phyloP scores from a whole-genome alignment of 2,113 vertebrate species.

The Mystacornis crossleyi region DNA sequence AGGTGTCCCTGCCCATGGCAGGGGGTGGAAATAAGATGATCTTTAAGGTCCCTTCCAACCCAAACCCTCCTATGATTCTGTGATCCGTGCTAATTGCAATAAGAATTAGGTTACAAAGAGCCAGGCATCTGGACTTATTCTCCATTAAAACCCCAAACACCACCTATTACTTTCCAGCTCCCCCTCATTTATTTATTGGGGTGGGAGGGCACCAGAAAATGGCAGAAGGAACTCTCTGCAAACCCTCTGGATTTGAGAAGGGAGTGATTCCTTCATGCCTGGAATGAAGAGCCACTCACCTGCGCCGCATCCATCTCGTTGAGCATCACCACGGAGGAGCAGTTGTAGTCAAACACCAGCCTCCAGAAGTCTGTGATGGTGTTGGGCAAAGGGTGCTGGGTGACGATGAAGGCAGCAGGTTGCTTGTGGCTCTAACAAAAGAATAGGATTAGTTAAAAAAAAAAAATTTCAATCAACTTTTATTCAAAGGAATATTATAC shows the following conservation, averaged over 20 bases:
- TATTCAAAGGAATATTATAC: conserved; percentile 52
- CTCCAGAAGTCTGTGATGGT: conserved; percentile 97
- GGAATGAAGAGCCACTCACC: conserved; percentile 68
- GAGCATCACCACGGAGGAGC: conserved; percentile 96
- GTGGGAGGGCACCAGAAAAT: not conserved
- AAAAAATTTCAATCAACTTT: conserved; percentile 45
- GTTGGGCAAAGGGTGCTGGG: conserved; percentile 96
- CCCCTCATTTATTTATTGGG: not conserved
- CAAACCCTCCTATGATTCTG: not conserved
- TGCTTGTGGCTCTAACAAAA: conserved; percentile 95
- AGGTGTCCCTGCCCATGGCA: not conserved
- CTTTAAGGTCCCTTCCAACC: not conserved
- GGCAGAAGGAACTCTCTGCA: not conserved
- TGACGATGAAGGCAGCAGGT: conserved; percentile 97
- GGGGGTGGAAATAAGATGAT: fast-evolving
- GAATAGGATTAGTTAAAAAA: conserved; percentile 55
- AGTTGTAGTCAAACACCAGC: conserved; percentile 98
- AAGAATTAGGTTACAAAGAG: not conserved
- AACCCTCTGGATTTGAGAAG: not conserved
- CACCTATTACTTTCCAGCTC: not conserved
- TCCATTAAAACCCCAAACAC: not conserved
- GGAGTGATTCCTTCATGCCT: not conserved
- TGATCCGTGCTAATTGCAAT: not conserved
- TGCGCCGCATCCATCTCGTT: conserved; percentile 96
- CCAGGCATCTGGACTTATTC: not conserved